phyloP scores from a whole-genome alignment of 2,113 vertebrate species.

The Amazona guildingii region DNA sequence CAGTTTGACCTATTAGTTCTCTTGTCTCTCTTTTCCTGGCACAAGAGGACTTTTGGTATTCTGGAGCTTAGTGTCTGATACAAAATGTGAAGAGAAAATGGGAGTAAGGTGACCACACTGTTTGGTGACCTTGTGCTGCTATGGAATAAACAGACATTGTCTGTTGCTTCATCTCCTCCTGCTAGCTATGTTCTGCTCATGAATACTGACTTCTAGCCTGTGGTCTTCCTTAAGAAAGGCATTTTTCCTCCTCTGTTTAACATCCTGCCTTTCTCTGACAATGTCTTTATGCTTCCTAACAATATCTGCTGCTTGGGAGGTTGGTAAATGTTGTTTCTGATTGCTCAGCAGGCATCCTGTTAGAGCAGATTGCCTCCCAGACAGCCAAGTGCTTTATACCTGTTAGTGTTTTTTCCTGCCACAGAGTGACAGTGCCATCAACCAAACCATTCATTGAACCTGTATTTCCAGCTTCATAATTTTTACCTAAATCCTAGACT shows the following conservation, averaged over 20 bases:
- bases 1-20: not conserved
- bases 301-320: not conserved
- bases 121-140: not conserved
- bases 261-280: not conserved
- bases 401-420: not conserved
- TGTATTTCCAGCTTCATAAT: not conserved
- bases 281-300: not conserved
- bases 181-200: not conserved
- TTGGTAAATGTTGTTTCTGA: conserved; percentile 44
- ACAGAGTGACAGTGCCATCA: conserved; percentile 1
- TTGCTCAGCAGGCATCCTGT: conserved; percentile 34
- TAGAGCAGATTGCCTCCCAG: conserved; percentile 30
- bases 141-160: not conserved
- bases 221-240: not conserved
- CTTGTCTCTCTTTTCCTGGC: not conserved
- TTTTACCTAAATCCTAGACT: not conserved
- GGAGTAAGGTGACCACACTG: not conserved
- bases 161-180: not conserved
- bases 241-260: not conserved
- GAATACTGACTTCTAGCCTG: not conserved
- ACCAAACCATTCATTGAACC: conserved; percentile 1
- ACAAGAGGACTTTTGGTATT: not conserved
- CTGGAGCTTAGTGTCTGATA: not conserved
- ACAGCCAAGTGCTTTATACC: not conserved
- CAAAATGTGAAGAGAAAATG: not conserved